phyloP scores from a whole-genome alignment of 2,797 vertebrate genomes.

The Helostoma temminkii region DNA sequence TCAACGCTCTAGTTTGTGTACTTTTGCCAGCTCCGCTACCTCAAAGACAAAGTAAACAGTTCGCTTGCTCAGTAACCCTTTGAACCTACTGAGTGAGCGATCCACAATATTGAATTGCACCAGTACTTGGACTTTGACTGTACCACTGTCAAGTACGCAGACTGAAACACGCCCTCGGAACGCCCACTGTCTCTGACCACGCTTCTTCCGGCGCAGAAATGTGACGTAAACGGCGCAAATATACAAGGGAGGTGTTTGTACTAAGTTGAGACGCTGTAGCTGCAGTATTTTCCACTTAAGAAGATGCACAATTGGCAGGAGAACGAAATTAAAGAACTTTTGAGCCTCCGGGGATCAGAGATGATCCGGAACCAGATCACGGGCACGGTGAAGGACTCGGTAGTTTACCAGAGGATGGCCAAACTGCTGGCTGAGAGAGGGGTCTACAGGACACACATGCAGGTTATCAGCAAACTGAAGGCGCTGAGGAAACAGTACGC shows the following conservation, averaged over 20 bases:
- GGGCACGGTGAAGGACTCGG: constrained; percentile 61
- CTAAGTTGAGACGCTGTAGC: constrained; percentile 26
- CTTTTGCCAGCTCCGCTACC: too few relatives aligned
- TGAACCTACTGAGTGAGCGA: too few relatives aligned
- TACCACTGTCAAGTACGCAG: too few relatives aligned
- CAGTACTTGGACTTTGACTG: too few relatives aligned
- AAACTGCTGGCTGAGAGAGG: constrained; percentile 55
- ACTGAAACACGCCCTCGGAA: too few relatives aligned
- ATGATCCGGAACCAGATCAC: constrained; percentile 52
- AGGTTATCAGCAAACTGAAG: constrained; percentile 66
- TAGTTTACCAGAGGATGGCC: constrained; percentile 53
- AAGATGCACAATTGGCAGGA: constrained; percentile 67
- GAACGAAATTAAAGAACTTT: constrained; percentile 60
- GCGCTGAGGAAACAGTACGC: constrained; percentile 58
- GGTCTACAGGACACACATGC: constrained; percentile 57
- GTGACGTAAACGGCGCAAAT: constrained; percentile 34
- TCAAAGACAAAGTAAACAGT: too few relatives aligned
- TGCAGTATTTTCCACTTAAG: background rate
- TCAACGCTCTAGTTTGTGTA: too few relatives aligned
- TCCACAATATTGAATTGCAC: too few relatives aligned
- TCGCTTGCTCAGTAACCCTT: too few relatives aligned
- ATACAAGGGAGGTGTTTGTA: constrained; percentile 37
- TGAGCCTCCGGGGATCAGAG: constrained; percentile 45
- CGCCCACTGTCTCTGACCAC: background rate
- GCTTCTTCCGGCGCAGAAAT: constrained; percentile 31